Conservation (phyloP, 1,140 invertebrate species). For the Planococcus citri region DNA sequence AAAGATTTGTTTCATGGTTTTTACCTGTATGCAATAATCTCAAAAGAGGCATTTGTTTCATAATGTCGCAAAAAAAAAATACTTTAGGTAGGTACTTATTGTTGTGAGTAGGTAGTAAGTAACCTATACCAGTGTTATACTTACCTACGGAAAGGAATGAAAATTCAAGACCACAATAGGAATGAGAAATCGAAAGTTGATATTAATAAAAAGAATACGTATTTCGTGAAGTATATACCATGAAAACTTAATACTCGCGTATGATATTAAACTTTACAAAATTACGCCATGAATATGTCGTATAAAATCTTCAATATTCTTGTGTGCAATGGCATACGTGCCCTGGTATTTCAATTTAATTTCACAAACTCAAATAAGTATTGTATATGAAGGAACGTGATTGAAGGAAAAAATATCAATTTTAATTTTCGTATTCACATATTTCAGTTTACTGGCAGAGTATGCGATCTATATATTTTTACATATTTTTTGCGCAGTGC, state of each 20-base stretch:
- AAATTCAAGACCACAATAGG: not conserved
- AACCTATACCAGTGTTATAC: too few relatives aligned
- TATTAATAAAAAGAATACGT: conserved; percentile 1
- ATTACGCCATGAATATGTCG: conserved; percentile 6
- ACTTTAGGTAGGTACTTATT: too few relatives aligned
- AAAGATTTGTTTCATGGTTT: too few relatives aligned
- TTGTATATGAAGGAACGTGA: not conserved
- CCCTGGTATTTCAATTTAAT: conserved; percentile 3
- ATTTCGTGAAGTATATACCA: not conserved
- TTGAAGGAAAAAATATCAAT: conserved; percentile 8
- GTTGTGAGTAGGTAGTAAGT: too few relatives aligned
- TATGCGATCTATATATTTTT: not conserved
- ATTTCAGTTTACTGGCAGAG: not conserved
- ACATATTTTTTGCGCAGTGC: not conserved
- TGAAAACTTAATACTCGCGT: not conserved
- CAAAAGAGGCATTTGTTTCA: too few relatives aligned
- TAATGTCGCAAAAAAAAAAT: too few relatives aligned
- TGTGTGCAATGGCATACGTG: not conserved
- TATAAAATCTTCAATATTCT: conserved; percentile 1
- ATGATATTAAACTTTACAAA: conserved; percentile 8
- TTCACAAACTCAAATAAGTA: not conserved
- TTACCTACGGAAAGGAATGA: not conserved
- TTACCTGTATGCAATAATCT: too few relatives aligned
- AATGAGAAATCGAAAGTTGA: not conserved
- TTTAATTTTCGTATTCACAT: conserved; percentile 4